Percentiles rank a stretch among this genome's conserved stretches.
These are phyloP conservation scores for Dolichallabes microphthalmus DNA, from an alignment of 2,113 vertebrate species.

Conservation along the genomic window DNA sequence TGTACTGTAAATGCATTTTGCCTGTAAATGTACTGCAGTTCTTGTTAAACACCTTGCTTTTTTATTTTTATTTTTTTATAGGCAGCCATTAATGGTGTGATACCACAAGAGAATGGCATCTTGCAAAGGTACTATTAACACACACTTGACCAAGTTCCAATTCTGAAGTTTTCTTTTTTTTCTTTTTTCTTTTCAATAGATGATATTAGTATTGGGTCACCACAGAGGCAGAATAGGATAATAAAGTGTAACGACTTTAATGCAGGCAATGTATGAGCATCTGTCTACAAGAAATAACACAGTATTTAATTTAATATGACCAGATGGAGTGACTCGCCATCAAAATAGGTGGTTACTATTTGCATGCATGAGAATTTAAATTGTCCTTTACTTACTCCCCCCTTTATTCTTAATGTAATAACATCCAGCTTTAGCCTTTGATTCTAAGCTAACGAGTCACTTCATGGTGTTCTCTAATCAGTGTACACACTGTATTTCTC, in stretches of 20 bases:
- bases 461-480: slow-evolving; percentile 4
- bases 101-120: slow-evolving; percentile 98
- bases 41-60: background rate
- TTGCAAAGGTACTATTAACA: slow-evolving; percentile 83
- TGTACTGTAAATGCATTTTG: background rate
- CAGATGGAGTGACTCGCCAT: background rate
- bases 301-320: slow-evolving; percentile 19
- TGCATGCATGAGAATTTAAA: slow-evolving; percentile 39
- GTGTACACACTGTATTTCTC: background rate
- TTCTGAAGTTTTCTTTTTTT: background rate
- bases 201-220: background rate
- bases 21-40: background rate
- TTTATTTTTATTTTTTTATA: slow-evolving; percentile 74
- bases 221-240: background rate
- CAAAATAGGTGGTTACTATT: slow-evolving; percentile 36
- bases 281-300: slow-evolving; percentile 13
- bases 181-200: background rate
- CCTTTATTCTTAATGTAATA: slow-evolving; percentile 29
- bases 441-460: slow-evolving; percentile 14
- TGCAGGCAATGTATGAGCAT: background rate
- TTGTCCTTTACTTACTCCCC: slow-evolving; percentile 7
- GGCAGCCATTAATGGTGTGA: slow-evolving; percentile 99
- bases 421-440: slow-evolving; percentile 41
- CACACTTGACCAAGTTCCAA: background rate
- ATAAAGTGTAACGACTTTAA: background rate